Conservation (phyloP, 2,888 invertebrate genomes). For the Ophonus ardosiacus region DNA sequence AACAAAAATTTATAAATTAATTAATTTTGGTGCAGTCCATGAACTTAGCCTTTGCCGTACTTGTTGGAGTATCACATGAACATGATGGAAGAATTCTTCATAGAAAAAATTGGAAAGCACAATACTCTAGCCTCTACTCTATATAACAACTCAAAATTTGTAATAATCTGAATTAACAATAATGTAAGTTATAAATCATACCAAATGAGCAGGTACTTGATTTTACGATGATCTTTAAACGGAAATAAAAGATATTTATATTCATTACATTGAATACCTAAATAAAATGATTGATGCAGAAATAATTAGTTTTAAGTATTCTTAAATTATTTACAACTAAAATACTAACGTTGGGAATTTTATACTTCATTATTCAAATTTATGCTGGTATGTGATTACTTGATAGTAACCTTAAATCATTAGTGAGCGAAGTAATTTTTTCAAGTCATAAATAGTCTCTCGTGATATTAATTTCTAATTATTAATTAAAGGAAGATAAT, state of each 20-base stretch:
- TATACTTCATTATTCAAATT: conserved; percentile 18
- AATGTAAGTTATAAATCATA: too few relatives aligned
- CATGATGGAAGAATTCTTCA: too few relatives aligned
- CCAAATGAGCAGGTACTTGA: too few relatives aligned
- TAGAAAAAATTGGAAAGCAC: too few relatives aligned
- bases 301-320: background rate
- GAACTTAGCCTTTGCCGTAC: too few relatives aligned
- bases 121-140: too few relatives aligned
- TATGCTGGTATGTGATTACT: conserved; percentile 43
- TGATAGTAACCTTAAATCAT: background rate
- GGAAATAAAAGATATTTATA: background rate
- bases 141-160: too few relatives aligned
- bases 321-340: background rate
- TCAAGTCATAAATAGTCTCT: background rate
- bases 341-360: background rate
- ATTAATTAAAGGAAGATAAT: background rate
- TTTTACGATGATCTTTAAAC: background rate
- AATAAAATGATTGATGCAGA: background rate
- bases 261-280: background rate
- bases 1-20: too few relatives aligned
- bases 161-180: too few relatives aligned
- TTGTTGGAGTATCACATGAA: too few relatives aligned
- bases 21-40: too few relatives aligned
- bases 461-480: background rate
- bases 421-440: background rate